These are phyloP conservation scores for Agriopis leucophaearia DNA, from an alignment of 2,888 invertebrate species.

Conservation along the genomic window DNA sequence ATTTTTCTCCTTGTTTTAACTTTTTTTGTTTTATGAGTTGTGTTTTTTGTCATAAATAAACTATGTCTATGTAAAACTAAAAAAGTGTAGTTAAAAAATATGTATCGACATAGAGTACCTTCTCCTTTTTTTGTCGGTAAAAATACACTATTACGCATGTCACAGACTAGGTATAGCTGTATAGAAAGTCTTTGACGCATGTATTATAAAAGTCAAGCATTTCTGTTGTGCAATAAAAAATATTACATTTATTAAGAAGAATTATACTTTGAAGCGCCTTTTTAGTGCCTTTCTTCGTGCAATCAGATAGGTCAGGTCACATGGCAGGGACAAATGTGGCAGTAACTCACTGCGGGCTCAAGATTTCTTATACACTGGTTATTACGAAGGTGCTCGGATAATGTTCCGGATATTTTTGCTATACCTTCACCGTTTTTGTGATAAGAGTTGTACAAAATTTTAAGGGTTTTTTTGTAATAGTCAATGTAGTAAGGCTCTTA, in stretches of 20 bases:
- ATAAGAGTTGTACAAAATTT: slow-evolving; percentile 24
- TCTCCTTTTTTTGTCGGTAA: too few species aligned
- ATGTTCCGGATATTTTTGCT: slow-evolving; percentile 50
- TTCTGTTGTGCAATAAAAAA: too few species aligned
- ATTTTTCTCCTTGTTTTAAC: too few species aligned
- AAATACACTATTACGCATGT: too few species aligned
- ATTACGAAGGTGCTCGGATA: slow-evolving; percentile 59
- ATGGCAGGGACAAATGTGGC: slow-evolving; percentile 80
- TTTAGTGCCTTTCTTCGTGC: slow-evolving; percentile 44
- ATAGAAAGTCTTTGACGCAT: too few species aligned
- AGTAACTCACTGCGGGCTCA: slow-evolving; percentile 73
- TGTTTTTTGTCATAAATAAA: too few species aligned
- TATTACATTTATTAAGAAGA: background rate
- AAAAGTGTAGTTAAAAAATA: too few species aligned
- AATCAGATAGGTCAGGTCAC: slow-evolving; percentile 77
- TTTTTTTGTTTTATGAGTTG: too few species aligned
- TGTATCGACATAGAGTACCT: too few species aligned
- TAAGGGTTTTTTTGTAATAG: background rate
- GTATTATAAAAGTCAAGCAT: too few species aligned
- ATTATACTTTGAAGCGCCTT: slow-evolving; percentile 37
- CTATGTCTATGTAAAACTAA: too few species aligned
- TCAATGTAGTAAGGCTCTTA: background rate
- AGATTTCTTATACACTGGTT: slow-evolving; percentile 78
- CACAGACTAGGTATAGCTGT: too few species aligned
- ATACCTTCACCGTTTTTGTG: slow-evolving; percentile 43